These are phyloP conservation scores for Malurus splendens DNA, from an alignment of 2,797 vertebrate species.

Conservation along the genomic window DNA sequence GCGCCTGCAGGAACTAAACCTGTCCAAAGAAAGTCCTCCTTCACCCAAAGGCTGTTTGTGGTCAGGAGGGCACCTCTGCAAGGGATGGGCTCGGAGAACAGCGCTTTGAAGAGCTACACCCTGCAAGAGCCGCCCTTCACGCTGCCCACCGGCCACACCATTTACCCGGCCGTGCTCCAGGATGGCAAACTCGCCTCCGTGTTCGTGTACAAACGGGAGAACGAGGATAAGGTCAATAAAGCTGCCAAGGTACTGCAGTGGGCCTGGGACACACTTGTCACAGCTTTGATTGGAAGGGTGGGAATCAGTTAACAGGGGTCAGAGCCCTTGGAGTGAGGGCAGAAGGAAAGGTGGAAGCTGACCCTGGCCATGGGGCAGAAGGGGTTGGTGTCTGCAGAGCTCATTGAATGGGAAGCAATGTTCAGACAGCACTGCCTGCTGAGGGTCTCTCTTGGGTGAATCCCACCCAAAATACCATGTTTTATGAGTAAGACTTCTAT, in stretches of 20 bases:
- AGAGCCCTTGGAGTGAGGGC: not conserved
- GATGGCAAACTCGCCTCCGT: slow-evolving; percentile 86
- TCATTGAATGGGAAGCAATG: fast-evolving
- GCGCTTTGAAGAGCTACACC: slow-evolving; percentile 78
- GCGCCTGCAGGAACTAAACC: fast-evolving
- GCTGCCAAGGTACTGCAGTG: slow-evolving; percentile 84
- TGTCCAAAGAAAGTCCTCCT: not conserved
- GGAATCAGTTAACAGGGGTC: not conserved
- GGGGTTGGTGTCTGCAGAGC: not conserved
- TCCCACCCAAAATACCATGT: not conserved
- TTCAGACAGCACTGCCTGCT: not conserved
- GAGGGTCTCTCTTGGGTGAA: not conserved
- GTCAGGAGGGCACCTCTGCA: not conserved
- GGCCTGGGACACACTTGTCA: not conserved
- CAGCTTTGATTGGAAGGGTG: not conserved
- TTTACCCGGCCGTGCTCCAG: slow-evolving; percentile 83
- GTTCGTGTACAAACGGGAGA: slow-evolving; percentile 88
- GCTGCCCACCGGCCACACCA: slow-evolving; percentile 80
- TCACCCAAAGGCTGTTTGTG: not conserved
- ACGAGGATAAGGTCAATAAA: slow-evolving; percentile 92
- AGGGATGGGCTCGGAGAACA: slow-evolving; percentile 94
- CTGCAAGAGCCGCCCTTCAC: slow-evolving; percentile 79
- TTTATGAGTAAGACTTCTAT: not conserved
- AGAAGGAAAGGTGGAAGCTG: not conserved
- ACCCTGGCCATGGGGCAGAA: not conserved